Evolutionary conservation across 2,797 vertebrate species (phyloP), one percentile per base, ranked within the genome.

Genomic region (Austrolebias charrua): DNA sequence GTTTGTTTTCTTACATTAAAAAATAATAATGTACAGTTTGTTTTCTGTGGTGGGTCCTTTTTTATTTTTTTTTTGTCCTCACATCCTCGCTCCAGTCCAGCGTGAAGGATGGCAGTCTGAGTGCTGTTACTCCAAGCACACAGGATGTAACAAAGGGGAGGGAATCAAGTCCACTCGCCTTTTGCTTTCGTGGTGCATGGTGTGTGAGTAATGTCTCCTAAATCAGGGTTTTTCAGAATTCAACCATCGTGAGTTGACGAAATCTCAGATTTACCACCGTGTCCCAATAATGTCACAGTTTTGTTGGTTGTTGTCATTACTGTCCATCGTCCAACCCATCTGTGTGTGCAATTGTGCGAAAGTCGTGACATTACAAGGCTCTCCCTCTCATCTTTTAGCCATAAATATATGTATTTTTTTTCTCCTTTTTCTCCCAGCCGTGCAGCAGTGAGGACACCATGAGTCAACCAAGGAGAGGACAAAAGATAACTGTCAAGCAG

Each of bases 11-110:
- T 85, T 90, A 93, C 87, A 90, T 75, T 86, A 88, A 49, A 55
- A 59, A 59, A 63, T 89, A 90, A 92, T 92, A 92, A 91, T 88
- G 83, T 91, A 92, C 91, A 93, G 88, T 92, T 91, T 87, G 86
- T 86, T 87, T 79, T 75, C 69, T 71, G 83, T 80, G 73, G 81
- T 79, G 69, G 78, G 80, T 73, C 3, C 33, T 35, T 35, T 35
- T 38, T 38, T 75, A 5, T 78, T 80, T 40, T 40, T 79, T 76
- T 76, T 79, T 79, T 78, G 71, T 85, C 80, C 78, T 79, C 54
- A 65, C 61, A 18, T 57, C 24, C 75, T 79, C 48, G 71, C 71
- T 76, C 75, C 69, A 80, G 83, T 88, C 82, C 85, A 78, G 76
- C 66, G 67, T 83, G 79, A 87, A 80, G 78, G 82, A 86, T 83